These are phyloP conservation scores for Puntigrus tetrazona DNA, from an alignment of 2,113 vertebrate genomes.

Conservation along the genomic window DNA sequence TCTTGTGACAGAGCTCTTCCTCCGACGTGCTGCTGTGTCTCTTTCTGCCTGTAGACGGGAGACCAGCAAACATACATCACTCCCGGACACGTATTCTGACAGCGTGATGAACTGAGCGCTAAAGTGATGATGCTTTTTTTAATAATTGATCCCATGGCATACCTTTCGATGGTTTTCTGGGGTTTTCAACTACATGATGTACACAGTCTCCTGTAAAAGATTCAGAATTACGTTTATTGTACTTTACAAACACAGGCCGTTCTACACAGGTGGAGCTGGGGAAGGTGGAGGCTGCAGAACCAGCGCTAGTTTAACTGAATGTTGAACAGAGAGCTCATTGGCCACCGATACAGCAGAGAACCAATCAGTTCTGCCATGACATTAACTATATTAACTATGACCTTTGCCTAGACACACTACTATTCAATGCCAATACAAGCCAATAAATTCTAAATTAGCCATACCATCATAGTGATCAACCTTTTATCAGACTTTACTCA, in stretches of 20 bases:
- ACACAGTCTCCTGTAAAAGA: conserved; percentile 70
- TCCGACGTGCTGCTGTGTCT: conserved; percentile 67
- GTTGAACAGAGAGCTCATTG: too few relatives aligned
- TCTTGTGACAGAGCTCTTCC: conserved; percentile 56
- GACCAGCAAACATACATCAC: not conserved
- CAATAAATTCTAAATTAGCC: too few relatives aligned
- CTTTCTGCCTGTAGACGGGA: conserved; percentile 57
- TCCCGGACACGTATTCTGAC: not conserved
- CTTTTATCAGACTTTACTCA: not conserved
- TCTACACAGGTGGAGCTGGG: too few relatives aligned
- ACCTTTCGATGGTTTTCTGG: conserved; percentile 64
- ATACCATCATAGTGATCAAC: not conserved
- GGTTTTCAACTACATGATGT: conserved; percentile 57
- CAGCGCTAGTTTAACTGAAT: too few relatives aligned
- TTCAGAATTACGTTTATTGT: not conserved
- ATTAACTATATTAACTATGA: not conserved
- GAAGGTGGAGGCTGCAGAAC: too few relatives aligned
- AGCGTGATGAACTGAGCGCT: not conserved
- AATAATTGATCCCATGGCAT: too few relatives aligned
- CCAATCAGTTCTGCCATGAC: too few relatives aligned
- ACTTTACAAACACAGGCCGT: not conserved
- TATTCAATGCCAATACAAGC: too few relatives aligned
- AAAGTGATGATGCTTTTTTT: not conserved
- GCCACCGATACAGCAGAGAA: too few relatives aligned
- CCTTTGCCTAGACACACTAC: not conserved